These are phyloP conservation scores for Crotalus adamanteus DNA, from an alignment of 2,797 vertebrate species.

Conservation along the genomic window DNA sequence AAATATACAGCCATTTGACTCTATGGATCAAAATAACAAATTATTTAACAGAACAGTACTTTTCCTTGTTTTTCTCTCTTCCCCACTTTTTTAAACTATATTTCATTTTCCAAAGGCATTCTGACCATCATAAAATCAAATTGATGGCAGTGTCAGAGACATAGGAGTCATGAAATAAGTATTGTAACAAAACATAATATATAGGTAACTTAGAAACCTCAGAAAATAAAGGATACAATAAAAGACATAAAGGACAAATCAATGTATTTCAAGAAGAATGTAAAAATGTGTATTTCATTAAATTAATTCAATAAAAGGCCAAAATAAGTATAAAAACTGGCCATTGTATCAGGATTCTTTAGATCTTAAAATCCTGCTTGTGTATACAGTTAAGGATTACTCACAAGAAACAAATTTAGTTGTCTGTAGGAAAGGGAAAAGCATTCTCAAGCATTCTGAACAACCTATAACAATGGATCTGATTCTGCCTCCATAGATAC, in stretches of 20 bases:
- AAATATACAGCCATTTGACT: not conserved
- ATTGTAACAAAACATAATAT: conserved; percentile 28
- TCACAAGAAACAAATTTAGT: not conserved
- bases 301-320: conserved; percentile 15
- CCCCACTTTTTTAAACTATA: not conserved
- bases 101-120: conserved; percentile 27
- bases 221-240: conserved; percentile 21
- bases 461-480: not conserved
- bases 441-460: not conserved
- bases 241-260: conserved; percentile 25
- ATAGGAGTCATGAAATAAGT: conserved; percentile 16
- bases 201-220: conserved; percentile 1
- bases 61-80: not conserved
- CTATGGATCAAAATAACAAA: conserved; percentile 31
- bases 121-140: conserved; percentile 38
- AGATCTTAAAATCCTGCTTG: not conserved
- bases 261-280: not conserved
- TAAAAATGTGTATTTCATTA: conserved; percentile 24
- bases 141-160: conserved; percentile 2
- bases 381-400: not conserved
- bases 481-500: not conserved
- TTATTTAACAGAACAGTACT: conserved; percentile 10
- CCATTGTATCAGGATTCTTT: not conserved
- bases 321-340: conserved; percentile 15
- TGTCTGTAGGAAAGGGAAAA: not conserved